Evolutionary conservation across 2,888 invertebrate genomes (phyloP), one percentile per base, ranked within the genome.

Genomic region (Congeria kusceri): DNA sequence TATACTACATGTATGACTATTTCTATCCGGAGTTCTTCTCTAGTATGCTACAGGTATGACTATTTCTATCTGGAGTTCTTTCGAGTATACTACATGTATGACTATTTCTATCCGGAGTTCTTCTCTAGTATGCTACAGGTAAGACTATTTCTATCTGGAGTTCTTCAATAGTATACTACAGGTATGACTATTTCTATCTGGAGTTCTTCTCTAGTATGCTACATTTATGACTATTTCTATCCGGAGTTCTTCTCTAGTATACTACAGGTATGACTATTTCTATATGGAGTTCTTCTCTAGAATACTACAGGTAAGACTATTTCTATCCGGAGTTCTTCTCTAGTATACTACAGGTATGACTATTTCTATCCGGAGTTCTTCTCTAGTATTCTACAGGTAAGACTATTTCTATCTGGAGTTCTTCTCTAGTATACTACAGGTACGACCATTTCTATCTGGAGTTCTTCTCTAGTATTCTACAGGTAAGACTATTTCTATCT

Each of bases 291-390:
- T 97, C 94, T 96, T 97, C 91, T 95, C 95, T 56, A 96, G 96
- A 92, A 96, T 97, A 90, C 94, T 97, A 83, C 96, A 96, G 95
- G 97, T 97, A 94, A 91, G 87, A 13, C 39, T 13, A 39, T 1
- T 11, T 39, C 13, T 11, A 13, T 3, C 25, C n/a, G 20, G 18
- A 20, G 13, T 28, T 20, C 5, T 1, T 5, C 25, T n/a, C n/a
- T n/a, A n/a, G n/a, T n/a, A n/a, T n/a, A n/a, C n/a, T n/a, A n/a
- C n/a, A n/a, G n/a, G n/a, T n/a, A n/a, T n/a, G n/a, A n/a, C n/a
- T n/a, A 96, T 93, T 95, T 96, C 86, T 97, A 97, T 94, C 96
- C 96, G 23, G 96, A 97, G 90, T 97, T 97, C 94, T 96, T 97
- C 91, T 95, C 95, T 56, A 96, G 96, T 92, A 96, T 97, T 90